Evolutionary conservation across 2,113 vertebrate species (phyloP).

Genomic region (Podilymbus podiceps): DNA sequence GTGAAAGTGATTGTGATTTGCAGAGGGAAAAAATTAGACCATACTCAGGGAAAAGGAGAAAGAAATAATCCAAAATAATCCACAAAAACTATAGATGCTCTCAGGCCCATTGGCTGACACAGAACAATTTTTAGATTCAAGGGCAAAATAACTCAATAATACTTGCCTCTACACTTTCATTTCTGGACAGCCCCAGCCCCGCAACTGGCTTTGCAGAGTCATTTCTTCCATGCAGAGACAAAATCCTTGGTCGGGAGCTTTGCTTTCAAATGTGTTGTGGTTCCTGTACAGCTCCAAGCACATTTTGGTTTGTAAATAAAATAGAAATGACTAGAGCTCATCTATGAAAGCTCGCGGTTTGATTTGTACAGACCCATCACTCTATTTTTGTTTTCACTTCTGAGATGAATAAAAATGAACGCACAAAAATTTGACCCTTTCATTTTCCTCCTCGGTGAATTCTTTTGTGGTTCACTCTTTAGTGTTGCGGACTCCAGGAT

Average conservation of each 20-base stretch:
- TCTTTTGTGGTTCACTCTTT: background rate
- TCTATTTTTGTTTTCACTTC: background rate
- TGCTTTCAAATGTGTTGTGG: background rate
- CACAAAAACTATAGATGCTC: background rate
- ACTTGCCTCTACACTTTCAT: background rate
- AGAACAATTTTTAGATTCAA: background rate
- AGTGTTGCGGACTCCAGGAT: background rate
- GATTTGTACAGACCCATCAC: background rate
- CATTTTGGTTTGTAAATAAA: background rate
- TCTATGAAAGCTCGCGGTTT: accelerated
- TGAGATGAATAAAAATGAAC: background rate
- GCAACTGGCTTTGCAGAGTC: background rate
- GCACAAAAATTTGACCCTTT: background rate
- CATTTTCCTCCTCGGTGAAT: background rate
- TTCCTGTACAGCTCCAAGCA: background rate
- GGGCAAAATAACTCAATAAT: background rate
- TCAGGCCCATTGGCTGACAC: accelerated
- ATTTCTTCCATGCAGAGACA: background rate
- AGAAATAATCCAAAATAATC: background rate
- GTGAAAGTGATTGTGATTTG: accelerated
- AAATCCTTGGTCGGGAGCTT: background rate
- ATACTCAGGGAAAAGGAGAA: background rate
- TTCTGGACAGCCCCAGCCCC: background rate
- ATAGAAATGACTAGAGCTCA: background rate
- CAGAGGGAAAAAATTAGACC: accelerated